Conservation (phyloP, 2,888 invertebrate species). For the Esperia sulphurella region DNA sequence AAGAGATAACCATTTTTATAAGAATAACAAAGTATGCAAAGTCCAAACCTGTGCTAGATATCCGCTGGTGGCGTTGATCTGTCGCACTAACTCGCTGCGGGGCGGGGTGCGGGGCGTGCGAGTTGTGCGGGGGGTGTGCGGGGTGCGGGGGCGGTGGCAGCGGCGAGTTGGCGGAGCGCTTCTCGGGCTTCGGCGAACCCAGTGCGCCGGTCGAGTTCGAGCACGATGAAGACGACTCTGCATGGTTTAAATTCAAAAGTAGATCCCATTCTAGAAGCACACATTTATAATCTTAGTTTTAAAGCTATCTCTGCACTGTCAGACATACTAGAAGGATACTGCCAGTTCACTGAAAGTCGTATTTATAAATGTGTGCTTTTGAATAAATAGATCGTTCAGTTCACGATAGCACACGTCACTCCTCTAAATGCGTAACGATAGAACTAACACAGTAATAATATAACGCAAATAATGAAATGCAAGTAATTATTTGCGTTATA, state of each 20-base stretch:
- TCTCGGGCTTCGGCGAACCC: constrained; percentile 94
- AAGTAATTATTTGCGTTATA: no score
- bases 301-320: no score
- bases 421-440: no score
- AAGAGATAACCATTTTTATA: no score
- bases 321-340: no score
- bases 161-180: constrained; percentile 93
- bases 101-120: constrained; percentile 11
- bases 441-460: no score
- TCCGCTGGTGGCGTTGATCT: constrained; percentile 54
- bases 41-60: constrained; percentile 61
- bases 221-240: constrained; percentile 85
- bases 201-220: constrained; percentile 85
- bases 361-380: no score
- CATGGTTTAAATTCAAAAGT: not conserved
- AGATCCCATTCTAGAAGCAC: not conserved
- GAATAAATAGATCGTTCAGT: no score
- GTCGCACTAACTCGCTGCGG: constrained; percentile 23
- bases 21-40: no score
- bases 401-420: no score
- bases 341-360: no score
- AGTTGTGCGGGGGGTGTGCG: constrained; percentile 10
- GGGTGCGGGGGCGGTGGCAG: constrained; percentile 86
- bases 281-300: not conserved
- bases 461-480: no score